A percentile compares a stretch with the other conserved stretches of the same genome.
Evolutionary conservation across 2,113 vertebrate genomes (phyloP).

Genomic region (Regulus satrapa): DNA sequence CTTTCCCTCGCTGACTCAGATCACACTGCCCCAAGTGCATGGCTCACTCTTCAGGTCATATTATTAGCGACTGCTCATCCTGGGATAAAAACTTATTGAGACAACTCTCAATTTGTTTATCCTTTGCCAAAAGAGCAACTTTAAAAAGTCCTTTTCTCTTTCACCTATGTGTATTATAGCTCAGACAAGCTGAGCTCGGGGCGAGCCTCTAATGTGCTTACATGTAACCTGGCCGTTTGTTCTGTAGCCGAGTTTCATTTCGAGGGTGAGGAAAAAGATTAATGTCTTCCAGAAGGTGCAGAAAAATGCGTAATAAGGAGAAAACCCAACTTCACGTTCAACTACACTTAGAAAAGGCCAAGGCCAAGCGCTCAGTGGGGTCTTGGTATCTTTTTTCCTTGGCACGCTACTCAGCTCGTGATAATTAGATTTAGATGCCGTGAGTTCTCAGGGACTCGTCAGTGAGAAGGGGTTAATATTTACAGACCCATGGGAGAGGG

Average conservation of each 20-base stretch:
- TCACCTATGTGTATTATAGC: rapidly evolving
- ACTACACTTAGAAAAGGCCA: too few species aligned
- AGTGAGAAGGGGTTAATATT: rapidly evolving
- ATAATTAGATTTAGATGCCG: neutral
- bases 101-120: neutral
- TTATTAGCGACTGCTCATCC: neutral
- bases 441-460: rapidly evolving
- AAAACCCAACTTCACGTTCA: neutral
- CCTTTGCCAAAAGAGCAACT: neutral
- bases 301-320: neutral
- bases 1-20: neutral
- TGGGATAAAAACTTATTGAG: neutral
- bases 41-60: neutral
- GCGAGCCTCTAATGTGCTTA: rapidly evolving
- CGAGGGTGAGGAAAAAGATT: neutral
- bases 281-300: neutral
- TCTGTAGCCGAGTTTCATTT: neutral
- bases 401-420: rapidly evolving
- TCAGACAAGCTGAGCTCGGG: neutral
- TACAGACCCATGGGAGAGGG: too few species aligned
- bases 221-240: neutral
- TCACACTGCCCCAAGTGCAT: rapidly evolving
- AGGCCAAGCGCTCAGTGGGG: rapidly evolving
- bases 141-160: neutral
- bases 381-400: too few species aligned